A percentile compares a stretch with the other conserved stretches of the same genome.
Evolutionary conservation across 2,888 invertebrate genomes (phyloP).

Genomic region (Choristoneura rosaceana): DNA sequence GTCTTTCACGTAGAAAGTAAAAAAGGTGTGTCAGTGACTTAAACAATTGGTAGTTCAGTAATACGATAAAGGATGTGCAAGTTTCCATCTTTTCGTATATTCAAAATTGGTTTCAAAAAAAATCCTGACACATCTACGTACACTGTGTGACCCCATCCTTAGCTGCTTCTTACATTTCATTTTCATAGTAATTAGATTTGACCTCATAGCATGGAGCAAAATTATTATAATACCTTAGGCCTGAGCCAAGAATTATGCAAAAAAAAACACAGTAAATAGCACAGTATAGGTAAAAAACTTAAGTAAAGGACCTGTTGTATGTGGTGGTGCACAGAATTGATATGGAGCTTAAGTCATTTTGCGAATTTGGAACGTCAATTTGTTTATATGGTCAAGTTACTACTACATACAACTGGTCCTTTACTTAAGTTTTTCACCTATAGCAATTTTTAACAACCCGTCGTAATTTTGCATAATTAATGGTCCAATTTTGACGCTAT

Average conservation of each 20-base stretch:
- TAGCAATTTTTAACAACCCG: background rate
- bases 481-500: background rate
- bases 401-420: too few relatives aligned
- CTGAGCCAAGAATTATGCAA: conserved; percentile 8
- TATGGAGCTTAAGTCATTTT: too few relatives aligned
- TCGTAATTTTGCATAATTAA: conserved; percentile 11
- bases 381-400: too few relatives aligned
- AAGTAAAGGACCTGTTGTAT: too few relatives aligned
- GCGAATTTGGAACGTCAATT: too few relatives aligned
- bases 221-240: background rate
- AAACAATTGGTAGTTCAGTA: background rate
- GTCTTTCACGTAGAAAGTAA: background rate
- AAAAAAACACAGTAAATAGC: background rate
- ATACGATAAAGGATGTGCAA: too few relatives aligned
- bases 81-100: background rate
- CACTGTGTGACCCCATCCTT: conserved; percentile 45
- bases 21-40: background rate
- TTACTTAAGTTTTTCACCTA: too few relatives aligned
- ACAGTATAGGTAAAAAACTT: too few relatives aligned
- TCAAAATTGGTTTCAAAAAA: conserved; percentile 12
- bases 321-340: too few relatives aligned
- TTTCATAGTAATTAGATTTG: conserved; percentile 42
- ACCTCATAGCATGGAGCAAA: conserved; percentile 44
- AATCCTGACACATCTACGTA: conserved; percentile 6
- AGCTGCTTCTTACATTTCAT: conserved; percentile 40